Conservation (phyloP, 2,888 invertebrate genomes). For the Temnothorax ravouxi region DNA sequence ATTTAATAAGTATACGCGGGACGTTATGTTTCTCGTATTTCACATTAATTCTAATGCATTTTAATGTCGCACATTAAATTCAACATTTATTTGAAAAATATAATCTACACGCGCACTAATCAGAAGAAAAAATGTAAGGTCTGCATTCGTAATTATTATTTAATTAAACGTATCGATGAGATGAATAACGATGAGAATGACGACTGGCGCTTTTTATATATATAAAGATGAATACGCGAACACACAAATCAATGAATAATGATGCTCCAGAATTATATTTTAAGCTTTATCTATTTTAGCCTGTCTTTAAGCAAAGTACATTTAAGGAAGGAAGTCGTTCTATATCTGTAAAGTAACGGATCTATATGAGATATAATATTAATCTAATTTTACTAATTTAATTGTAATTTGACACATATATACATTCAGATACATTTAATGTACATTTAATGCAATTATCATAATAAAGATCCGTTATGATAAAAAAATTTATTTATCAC, state of each 20-base stretch:
- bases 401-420: background rate
- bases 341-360: background rate
- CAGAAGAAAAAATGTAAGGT: background rate
- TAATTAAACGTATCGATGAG: background rate
- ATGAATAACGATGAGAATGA: background rate
- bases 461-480: background rate
- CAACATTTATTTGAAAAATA: background rate
- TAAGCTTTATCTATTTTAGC: background rate
- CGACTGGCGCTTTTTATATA: too few species aligned
- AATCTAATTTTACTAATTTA: background rate
- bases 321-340: too few species aligned
- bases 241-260: background rate
- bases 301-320: background rate
- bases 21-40: background rate
- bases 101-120: background rate
- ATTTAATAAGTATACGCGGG: background rate
- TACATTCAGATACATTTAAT: background rate
- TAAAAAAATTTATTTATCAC: background rate
- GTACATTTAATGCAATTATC: background rate
- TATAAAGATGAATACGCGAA: too few species aligned
- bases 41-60: constrained; percentile 1
- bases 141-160: background rate
- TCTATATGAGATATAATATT: background rate
- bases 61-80: background rate
- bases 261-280: background rate